Evolutionary conservation across 2,797 vertebrate genomes (phyloP), one percentile per base, ranked within the genome.

Genomic region (Brachyalestes nurse): DNA sequence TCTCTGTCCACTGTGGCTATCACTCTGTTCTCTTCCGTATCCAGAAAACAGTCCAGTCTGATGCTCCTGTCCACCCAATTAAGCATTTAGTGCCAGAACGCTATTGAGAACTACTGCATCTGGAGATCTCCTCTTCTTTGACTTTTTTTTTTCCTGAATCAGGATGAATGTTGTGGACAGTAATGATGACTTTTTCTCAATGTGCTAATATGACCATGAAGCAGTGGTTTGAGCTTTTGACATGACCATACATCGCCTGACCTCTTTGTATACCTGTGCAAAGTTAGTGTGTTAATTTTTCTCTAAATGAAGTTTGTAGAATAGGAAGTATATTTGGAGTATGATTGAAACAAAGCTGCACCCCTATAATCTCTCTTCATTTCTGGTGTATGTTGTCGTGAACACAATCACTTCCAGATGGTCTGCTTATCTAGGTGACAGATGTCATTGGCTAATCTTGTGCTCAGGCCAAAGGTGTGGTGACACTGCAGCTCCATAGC

Each of bases 391-490:
- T 34, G 13, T 38, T 38, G 0, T 34, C 3, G 12, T 7, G 10
- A 17, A 16, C 13, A 21, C n/a, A 21, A 7, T n/a, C 10, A 28
- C 19, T 14, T 57, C 72, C 45, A 45, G 19, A 69, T 25, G 28
- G 9, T 38, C 28, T 64, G 67, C 42, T 51, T 10, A 47, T 23
- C n/a, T 5, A 28, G 34, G 72, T 45, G 57, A 34, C 21, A 58
- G 14, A 64, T 45, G 8, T 21, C 19, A 45, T 57, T 58, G 55
- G 62, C 40, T 16, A 45, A 45, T 12, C 47, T 71, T 81, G 25
- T 75, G 58, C 71, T 67, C 60, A 34, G 58, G 45, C 65, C 71
- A 67, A 40, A 49, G 8, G 10, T 16, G 21, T 25, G 14, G 45
- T 70, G 21, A 49, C n/a, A 49, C 67, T 51, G 45, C 42, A 23